Base-by-base conservation (phyloP, 2,888 invertebrate genomes). In the Sarcophaga variegata region DNA sequence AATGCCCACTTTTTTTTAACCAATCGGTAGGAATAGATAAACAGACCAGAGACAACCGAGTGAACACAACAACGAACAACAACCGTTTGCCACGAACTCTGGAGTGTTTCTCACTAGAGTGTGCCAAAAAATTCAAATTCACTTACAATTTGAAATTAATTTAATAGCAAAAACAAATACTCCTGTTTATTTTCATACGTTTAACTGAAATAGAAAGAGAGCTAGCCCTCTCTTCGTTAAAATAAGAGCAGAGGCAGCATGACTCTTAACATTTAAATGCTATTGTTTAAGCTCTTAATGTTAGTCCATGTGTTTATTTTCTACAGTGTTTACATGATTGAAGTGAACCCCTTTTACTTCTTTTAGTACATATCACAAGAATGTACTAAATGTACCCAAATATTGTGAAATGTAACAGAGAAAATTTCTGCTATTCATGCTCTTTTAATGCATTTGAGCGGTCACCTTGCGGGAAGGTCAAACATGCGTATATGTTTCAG, bases 381-480 rank as follows among this genome's bases (percentile, higher is more conserved):
- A 14, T 14, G 14, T 54, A 14, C 66, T 37, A 63, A 12, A 54
- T 47, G 6, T 22, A 59, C 70, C 59, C 63, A 71, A 22, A 54
- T 22, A 12, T 63, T 66, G 60, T 77, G 2, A 22, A 25, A 22
- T 60, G 20, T 60, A 6, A 47, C 17, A 54, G 54, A 14, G 17
- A 14, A 54, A 47, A 25, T 72, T 71, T 85, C 78, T 75, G 63
- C 12, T 67, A 85, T 22, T 76, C 14, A 10, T 47, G 12, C 75
- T 84, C 72, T 67, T 72, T 64, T 64, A 64, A 84, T 86, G 85
- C 47, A 83, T 63, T 85, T 89, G 77, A 84, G 90, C 92, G 93
- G 94, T 95, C 94, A 95, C 94, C 95, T 95, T 95, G 94, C 89
- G 89, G 88, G 92, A 94, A 95, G 94, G 94, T 95, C 94, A 93